Evolutionary conservation across 2,888 invertebrate genomes (phyloP).

Genomic region (Petrolisthes manimaculis): DNA sequence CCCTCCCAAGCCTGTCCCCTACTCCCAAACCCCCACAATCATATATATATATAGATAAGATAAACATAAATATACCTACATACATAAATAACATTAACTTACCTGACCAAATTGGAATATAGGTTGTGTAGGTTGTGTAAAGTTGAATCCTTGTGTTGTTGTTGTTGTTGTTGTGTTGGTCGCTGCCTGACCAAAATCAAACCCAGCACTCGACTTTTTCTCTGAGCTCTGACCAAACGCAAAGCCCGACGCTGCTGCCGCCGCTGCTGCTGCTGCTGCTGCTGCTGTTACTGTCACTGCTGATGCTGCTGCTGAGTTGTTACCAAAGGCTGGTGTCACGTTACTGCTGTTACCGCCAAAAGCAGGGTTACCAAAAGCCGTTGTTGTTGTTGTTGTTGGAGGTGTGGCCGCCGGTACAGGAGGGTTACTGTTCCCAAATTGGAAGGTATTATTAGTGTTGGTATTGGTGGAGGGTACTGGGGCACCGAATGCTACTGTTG

Average conservation of each 20-base stretch:
- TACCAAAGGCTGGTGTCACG: conserved; percentile 12
- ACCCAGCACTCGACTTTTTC: conserved; percentile 58
- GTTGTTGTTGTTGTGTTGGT: conserved; percentile 20
- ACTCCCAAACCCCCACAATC: too few species aligned
- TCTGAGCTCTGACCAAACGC: conserved; percentile 59
- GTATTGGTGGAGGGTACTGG: conserved; percentile 38
- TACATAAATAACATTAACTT: neutral
- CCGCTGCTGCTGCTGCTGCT: too few species aligned
- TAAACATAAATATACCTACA: too few species aligned
- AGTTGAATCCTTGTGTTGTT: conserved; percentile 38
- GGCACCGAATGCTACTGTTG: conserved; percentile 30
- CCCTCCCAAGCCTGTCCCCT: too few species aligned
- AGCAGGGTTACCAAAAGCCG: conserved; percentile 36
- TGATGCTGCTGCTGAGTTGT: neutral
- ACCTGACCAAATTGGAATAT: conserved; percentile 64
- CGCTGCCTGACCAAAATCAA: conserved; percentile 62
- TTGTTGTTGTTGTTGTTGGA: too few species aligned
- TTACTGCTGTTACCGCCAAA: conserved; percentile 32
- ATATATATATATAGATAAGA: too few species aligned
- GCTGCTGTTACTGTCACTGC: too few species aligned
- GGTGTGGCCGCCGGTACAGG: conserved; percentile 50
- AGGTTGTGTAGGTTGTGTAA: conserved; percentile 31
- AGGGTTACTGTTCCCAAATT: conserved; percentile 51
- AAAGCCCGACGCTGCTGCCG: conserved; percentile 24
- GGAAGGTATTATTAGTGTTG: conserved; percentile 13